Evolutionary conservation across 2,888 invertebrate species (phyloP), one percentile per base, ranked within the genome.

Genomic region (Smittia sp.): DNA sequence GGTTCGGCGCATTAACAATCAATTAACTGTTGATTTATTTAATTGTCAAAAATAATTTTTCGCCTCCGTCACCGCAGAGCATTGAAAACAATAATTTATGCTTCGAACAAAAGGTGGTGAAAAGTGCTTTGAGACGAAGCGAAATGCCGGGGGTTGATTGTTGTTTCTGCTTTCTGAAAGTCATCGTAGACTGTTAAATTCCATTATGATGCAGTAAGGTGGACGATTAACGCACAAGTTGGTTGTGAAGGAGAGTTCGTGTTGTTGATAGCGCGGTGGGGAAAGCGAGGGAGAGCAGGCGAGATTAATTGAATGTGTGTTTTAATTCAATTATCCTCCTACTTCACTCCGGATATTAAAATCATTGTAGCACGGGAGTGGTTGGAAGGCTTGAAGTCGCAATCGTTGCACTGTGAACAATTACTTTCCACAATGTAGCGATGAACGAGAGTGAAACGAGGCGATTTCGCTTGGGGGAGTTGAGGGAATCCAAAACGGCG

Each of bases 1-100:
- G 11, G n/a, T 15, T 25, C 32, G 32, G 32, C 32, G 9, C 32
- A 39, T 38, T 39, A 52, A 68, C 52, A 68, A 68, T 68, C 68
- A 68, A 68, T 68, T 68, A 46, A 68, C 41, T 68, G 68, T 68
- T 68, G 68, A 68, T 68, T 68, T 68, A 68, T 68, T 41, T 68
- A 68, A 68, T 68, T 68, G 68, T 41, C 25, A 1, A 15, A 18
- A 68, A 24, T 6, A 9, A 39, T 66, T 39, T 20, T 38, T 65
- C 22, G 1, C 11, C 18, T 32, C 52, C 52, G 52, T 46, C 52
- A 46, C 52, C n/a, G 52, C 52, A 13, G 39, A 39, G 32, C 32
- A 32, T 32, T 32, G 32, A 32, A 32, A 32, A 32, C 9, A 32
- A 32, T 32, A 32, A 32, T 32, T 32, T 32, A 32, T 32, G 32